Evolutionary conservation across 2,888 invertebrate species (phyloP), one percentile per base, ranked within the genome.

Genomic region (Acrobasis repandana): DNA sequence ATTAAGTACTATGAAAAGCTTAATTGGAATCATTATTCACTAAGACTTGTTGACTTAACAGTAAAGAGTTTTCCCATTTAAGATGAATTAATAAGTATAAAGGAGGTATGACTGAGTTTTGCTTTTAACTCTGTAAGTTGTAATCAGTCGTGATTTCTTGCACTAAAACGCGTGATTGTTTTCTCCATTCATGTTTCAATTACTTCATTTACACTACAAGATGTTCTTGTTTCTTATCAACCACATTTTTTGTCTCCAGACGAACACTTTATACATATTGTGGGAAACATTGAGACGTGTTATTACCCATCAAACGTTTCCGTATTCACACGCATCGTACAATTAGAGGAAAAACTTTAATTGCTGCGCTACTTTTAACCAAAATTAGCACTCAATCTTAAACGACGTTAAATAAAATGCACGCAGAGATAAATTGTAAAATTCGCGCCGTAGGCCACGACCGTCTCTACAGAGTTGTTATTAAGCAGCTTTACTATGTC

Each of bases 401-500:
- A 73, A 65, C 71, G 69, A 70, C 70, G 72, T 72, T 73, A 76
- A 77, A 77, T 76, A 82, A 80, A 84, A 82, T 80, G 80, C 81
- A 81, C 80, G 71, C 83, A 80, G 85, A 81, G 79, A 83, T 85
- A 82, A 75, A 77, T 79, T 86, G 84, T 86, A 79, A 82, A 87
- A 80, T 82, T 80, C 69, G 74, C 77, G 88, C 89, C 88, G 70
- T 63, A 69, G 86, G 90, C 88, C 67, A 70, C 69, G 75, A 74
- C 77, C 70, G 76, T 74, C 71, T 77, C 74, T 75, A 72, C 69
- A 70, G 74, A 79, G 74, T 75, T 75, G 86, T 90, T 88, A 90
- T 90, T 90, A 90, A 90, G 86, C 80, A 75, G 83, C 86, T 80
- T 82, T 77, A 84, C 86, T 88, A 80, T 90, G 90, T 90, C 89